Evolutionary conservation across 2,797 vertebrate genomes (phyloP), one percentile per base, ranked within the genome.

Genomic region (Sebastes nivosus): DNA sequence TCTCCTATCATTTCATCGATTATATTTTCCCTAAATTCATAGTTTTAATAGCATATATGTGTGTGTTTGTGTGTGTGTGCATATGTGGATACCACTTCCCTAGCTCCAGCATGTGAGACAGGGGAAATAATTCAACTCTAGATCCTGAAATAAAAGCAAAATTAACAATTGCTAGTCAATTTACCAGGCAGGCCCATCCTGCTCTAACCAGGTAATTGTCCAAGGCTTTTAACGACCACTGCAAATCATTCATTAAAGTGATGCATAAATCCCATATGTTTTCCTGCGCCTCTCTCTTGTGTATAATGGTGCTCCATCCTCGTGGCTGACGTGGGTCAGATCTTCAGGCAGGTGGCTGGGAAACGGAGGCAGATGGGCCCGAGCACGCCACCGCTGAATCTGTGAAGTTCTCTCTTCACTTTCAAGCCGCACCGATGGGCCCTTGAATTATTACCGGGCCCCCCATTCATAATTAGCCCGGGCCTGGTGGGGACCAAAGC

Each of bases 401-500:
- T 89, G 92, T 94, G 91, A 93, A 94, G 88, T 92, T 93, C 91
- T 89, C 93, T 90, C 94, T 93, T 89, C 92, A 92, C 85, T 90
- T 92, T 93, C 90, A 93, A 94, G 93, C 93, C 89, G 93, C 92
- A 92, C 92, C 92, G 91, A 94, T 91, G 92, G 92, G 90, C 93
- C 93, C 93, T 95, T 95, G 93, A 96, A 95, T 95, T 95, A 96
- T 94, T 95, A 93, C 94, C 60, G 84, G 92, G 89, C 91, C 94
- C 91, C 93, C 93, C 92, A 92, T 95, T 95, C 93, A 95, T 95
- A 96, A 96, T 96, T 95, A 96, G 94, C 94, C 93, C 89, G 22
- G 84, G 91, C 91, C 94, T 95, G 92, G 93, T 95, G 93, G 94
- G 94, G 93, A 95, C 94, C 92, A 95, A 95, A 95, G 93, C 92